These are phyloP conservation scores for Gymnocephalus cernua DNA, from an alignment of 2,113 vertebrate genomes.

Conservation along the genomic window DNA sequence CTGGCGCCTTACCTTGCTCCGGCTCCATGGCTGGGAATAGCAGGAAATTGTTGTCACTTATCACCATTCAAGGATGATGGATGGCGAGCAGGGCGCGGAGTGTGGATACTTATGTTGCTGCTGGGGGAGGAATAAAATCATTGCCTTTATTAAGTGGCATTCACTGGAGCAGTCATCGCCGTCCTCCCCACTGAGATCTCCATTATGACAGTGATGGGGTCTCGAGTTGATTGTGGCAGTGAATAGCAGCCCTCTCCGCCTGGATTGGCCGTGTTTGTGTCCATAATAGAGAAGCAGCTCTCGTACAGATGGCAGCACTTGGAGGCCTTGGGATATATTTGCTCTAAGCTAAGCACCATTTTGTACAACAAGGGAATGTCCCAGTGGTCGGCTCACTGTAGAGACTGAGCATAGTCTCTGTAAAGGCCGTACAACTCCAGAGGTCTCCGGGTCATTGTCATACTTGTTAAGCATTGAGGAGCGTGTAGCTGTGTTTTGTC, in stretches of 20 bases:
- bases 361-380: constrained; percentile 38
- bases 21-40: constrained; percentile 49
- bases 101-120: constrained; percentile 67
- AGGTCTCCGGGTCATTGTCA: constrained; percentile 55
- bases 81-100: constrained; percentile 56
- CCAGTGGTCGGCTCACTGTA: neutral
- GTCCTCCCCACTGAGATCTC: constrained; percentile 58
- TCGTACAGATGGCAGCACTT: constrained; percentile 36
- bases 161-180: constrained; percentile 55
- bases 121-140: constrained; percentile 72
- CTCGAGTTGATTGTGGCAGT: constrained; percentile 56
- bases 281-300: constrained; percentile 53
- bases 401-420: neutral
- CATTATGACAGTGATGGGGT: constrained; percentile 68
- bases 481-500: constrained; percentile 9
- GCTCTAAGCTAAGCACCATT: constrained; percentile 32
- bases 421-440: constrained; percentile 20
- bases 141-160: constrained; percentile 80
- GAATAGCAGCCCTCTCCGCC: constrained; percentile 46
- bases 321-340: constrained; percentile 52
- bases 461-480: constrained; percentile 24
- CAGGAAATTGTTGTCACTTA: constrained; percentile 78
- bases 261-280: constrained; percentile 50
- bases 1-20: constrained; percentile 34
- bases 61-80: constrained; percentile 73